These are phyloP conservation scores for Aphidius colemani DNA, from an alignment of 2,888 invertebrate species.

Conservation along the genomic window DNA sequence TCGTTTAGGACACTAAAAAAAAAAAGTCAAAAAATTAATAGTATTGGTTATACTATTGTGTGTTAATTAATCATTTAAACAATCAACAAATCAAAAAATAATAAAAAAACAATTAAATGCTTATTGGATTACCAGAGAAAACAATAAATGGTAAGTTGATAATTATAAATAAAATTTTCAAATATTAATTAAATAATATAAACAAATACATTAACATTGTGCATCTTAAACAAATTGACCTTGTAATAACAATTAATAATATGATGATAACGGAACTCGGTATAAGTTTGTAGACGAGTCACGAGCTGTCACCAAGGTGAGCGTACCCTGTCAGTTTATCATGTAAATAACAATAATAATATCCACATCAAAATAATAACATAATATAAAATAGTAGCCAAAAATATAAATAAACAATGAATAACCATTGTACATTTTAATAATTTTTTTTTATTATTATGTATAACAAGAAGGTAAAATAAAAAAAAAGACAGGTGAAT, in stretches of 20 bases:
- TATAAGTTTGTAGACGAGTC: constrained; percentile 3
- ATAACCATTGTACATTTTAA: background rate
- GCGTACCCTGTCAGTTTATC: constrained; percentile 18
- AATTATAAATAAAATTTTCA: no score
- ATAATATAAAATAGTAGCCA: background rate
- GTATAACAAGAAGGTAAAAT: background rate
- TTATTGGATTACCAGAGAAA: background rate
- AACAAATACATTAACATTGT: constrained; percentile 5
- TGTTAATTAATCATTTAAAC: background rate
- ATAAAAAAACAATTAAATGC: background rate
- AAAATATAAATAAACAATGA: constrained; percentile 7
- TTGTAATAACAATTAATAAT: constrained; percentile 36
- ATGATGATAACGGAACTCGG: constrained; percentile 36
- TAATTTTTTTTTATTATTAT: constrained; percentile 3
- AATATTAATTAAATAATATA: no score
- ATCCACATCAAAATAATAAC: background rate
- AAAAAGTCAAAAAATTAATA: no score
- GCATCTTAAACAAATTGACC: constrained; percentile 28
- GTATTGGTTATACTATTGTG: no score
- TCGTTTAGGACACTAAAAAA: no score
- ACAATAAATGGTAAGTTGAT: no score
- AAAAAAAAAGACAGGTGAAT: background rate
- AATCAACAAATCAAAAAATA: background rate
- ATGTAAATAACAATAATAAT: constrained; percentile 23
- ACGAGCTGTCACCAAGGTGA: constrained; percentile 31